Evolutionary conservation across 2,888 invertebrate genomes (phyloP).

Genomic region (Cerastis rubricosa): DNA sequence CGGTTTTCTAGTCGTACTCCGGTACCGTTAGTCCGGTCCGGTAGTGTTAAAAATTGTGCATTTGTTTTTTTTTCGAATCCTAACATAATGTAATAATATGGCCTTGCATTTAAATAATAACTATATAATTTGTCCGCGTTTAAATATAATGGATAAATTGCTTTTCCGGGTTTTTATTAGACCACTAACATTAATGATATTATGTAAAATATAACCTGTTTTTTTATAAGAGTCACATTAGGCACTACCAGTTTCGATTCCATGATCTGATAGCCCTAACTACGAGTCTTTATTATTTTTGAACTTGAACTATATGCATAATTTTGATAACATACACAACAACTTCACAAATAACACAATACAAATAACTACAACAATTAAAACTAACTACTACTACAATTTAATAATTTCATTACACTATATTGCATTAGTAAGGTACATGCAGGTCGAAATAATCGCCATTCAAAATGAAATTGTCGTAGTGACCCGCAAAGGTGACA

Average conservation of each 20-base stretch:
- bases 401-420: no score
- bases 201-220: constrained; percentile 21
- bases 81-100: background rate
- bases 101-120: background rate
- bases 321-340: no score
- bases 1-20: background rate
- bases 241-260: background rate
- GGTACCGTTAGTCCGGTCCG: background rate
- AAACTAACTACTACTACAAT: no score
- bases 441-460: background rate
- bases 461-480: background rate
- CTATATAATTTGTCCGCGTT: background rate
- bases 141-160: background rate
- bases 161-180: constrained; percentile 48
- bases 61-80: background rate
- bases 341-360: no score
- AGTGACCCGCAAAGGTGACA: no score
- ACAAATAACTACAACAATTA: no score
- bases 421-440: background rate
- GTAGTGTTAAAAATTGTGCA: background rate
- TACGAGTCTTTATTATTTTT: background rate
- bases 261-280: constrained; percentile 10
- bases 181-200: background rate
- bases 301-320: no score
- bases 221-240: background rate